Evolutionary conservation across 2,113 vertebrate species (phyloP).

Genomic region (Microtus montanus): DNA sequence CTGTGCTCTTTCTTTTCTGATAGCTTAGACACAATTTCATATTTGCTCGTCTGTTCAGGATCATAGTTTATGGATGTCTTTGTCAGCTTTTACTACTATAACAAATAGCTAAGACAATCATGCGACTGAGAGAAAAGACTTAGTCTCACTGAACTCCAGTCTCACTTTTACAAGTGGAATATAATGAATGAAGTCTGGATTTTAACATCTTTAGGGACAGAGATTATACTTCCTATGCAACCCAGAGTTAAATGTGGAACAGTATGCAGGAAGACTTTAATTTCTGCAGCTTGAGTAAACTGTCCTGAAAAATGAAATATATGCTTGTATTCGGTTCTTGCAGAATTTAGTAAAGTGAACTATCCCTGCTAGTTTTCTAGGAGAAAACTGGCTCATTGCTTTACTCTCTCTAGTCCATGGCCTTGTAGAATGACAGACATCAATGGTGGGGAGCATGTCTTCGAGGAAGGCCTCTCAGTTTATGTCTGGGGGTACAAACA

Average conservation of each 20-base stretch:
- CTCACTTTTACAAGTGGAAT: rapidly evolving
- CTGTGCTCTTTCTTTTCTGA: background rate
- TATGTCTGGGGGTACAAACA: background rate
- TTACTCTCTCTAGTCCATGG: background rate
- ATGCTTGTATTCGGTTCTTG: background rate
- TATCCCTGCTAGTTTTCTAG: background rate
- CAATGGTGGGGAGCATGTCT: background rate
- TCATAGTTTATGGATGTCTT: background rate
- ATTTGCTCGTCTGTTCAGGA: background rate
- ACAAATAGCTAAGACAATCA: background rate
- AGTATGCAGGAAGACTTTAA: too few species aligned
- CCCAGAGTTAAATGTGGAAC: background rate
- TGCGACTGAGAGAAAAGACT: background rate
- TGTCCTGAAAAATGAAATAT: background rate
- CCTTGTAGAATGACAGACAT: background rate
- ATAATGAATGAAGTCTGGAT: background rate
- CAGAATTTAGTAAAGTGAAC: background rate
- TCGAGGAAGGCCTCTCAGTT: background rate
- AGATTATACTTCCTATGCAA: background rate
- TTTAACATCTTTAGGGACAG: background rate
- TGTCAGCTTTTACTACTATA: background rate
- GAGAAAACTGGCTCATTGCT: background rate
- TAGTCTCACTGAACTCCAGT: background rate
- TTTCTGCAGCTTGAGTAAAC: background rate
- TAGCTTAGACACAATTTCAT: background rate